A percentile compares a stretch with the other conserved stretches of the same genome.
These are phyloP conservation scores for Paramuricea clavata DNA, from an alignment of 92 coral and sea anemone species.

Conservation along the genomic window DNA sequence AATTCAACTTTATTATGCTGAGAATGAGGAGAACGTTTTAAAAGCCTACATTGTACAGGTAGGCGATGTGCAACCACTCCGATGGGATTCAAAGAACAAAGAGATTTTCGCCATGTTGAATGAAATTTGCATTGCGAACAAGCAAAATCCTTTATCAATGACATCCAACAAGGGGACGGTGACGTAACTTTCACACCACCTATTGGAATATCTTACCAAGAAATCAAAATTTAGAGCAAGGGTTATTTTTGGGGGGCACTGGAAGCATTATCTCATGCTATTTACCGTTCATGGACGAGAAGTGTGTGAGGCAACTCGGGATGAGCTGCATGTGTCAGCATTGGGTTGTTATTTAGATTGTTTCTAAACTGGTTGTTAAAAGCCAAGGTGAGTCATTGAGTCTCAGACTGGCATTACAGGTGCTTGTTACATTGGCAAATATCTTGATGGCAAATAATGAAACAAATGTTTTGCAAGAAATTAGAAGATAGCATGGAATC, in stretches of 20 bases:
- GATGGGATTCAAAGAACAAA: no score
- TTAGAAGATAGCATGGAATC: slow-evolving; percentile 80
- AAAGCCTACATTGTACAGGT: slow-evolving; percentile 84
- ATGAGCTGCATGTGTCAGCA: slow-evolving; percentile 65
- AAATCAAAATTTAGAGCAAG: slow-evolving; percentile 68
- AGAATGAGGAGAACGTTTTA: slow-evolving; percentile 78
- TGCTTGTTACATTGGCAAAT: slow-evolving; percentile 90
- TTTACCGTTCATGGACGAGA: slow-evolving; percentile 80
- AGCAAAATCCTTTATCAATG: no score
- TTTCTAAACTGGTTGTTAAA: slow-evolving; percentile 78
- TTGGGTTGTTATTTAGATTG: slow-evolving; percentile 66
- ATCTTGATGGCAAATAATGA: slow-evolving; percentile 80
- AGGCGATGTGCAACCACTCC: no score
- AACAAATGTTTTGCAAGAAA: slow-evolving; percentile 79
- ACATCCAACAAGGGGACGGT: no score
- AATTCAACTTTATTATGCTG: slow-evolving; percentile 71
- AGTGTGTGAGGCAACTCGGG: slow-evolving; percentile 83
- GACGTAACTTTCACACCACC: no score
- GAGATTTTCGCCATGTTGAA: no score
- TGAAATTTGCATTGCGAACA: no score
- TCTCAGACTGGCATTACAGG: slow-evolving; percentile 90
- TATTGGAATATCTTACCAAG: slow-evolving; percentile 82
- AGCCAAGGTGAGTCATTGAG: slow-evolving; percentile 85
- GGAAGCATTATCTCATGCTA: slow-evolving; percentile 78
- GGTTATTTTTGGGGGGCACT: slow-evolving; percentile 73